Percentiles rank a stretch among this genome's conserved stretches.
Evolutionary conservation across 2,797 vertebrate genomes (phyloP).

Genomic region (Limnodromus scolopaceus): DNA sequence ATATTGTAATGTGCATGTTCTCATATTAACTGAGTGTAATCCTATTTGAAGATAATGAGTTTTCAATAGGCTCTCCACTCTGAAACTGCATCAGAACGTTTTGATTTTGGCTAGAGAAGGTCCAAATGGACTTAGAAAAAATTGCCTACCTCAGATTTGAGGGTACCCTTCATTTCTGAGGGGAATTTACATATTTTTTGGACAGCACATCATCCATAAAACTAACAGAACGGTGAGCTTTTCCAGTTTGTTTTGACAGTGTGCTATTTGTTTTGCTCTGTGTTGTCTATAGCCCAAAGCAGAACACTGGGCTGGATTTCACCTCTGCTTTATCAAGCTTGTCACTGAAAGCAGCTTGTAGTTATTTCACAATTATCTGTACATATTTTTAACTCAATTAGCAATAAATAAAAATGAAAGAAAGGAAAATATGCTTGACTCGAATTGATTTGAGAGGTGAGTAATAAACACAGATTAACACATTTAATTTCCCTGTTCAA

Average conservation of each 20-base stretch:
- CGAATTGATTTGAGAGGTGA: slow-evolving; percentile 44
- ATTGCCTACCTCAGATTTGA: slow-evolving; percentile 23
- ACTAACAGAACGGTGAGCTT: slow-evolving; percentile 21
- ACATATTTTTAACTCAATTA: slow-evolving; percentile 51
- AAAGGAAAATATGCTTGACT: background rate
- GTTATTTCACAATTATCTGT: slow-evolving; percentile 21
- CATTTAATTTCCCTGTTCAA: slow-evolving; percentile 65
- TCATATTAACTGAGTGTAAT: slow-evolving; percentile 83
- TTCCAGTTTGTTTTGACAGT: slow-evolving; percentile 1
- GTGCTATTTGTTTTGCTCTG: slow-evolving; percentile 39
- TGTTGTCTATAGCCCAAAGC: slow-evolving; percentile 59
- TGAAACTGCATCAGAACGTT: slow-evolving; percentile 72
- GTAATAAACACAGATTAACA: slow-evolving; percentile 53
- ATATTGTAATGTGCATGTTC: slow-evolving; percentile 84
- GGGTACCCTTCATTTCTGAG: slow-evolving; percentile 22
- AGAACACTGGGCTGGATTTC: slow-evolving; percentile 50
- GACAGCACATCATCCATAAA: background rate
- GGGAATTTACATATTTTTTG: slow-evolving; percentile 28
- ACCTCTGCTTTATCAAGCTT: slow-evolving; percentile 20
- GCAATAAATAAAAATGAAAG: background rate
- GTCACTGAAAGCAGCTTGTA: background rate
- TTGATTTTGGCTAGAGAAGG: slow-evolving; percentile 66
- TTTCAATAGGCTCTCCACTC: slow-evolving; percentile 79
- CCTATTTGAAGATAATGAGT: slow-evolving; percentile 85
- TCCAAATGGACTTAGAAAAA: slow-evolving; percentile 57